Evolutionary conservation across 2,888 invertebrate species (phyloP), one percentile per base, ranked within the genome.

Genomic region (Periphyllus acericola): DNA sequence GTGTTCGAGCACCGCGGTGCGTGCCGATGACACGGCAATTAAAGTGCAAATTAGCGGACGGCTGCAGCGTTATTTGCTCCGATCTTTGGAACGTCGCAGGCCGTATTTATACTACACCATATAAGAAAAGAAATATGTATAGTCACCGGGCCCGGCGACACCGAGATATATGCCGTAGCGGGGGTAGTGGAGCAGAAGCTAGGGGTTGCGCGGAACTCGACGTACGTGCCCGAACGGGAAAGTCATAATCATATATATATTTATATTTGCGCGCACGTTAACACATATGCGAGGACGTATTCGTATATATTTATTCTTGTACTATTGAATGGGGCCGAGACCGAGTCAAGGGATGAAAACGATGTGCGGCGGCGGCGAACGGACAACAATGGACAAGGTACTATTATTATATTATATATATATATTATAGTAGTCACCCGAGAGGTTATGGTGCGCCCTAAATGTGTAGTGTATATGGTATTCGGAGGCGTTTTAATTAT

Each of bases 1-100:
- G 36, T 9, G 19, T 21, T 29, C 29, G 82, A n/a, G 68, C 34
- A 25, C 14, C 8, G 5, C 68, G 32, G 60, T 87, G 84, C 46
- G 86, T 87, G 86, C 74, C 60, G 60, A 80, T 87, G 86, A 87
- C 86, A 87, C 86, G 72, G 72, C 86, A 87, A 87, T 87, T 87
- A 80, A 80, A 80, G 86, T 87, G 86, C 29, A 87, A 87, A 87
- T 87, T 87, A 74, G 55, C 79, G 21, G 40, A 71, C 19, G 60
- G 46, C 29, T 40, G 60, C 32, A 34, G 25, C 80, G 80, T 11
- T 34, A 25, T 55, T 71, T 14, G 68, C 68, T 29, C 68, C 46
- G 32, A 79, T 74, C 19, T 72, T 34, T 19, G 34, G 72, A 32
- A 71, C 60, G 60, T 60, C 60, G 52, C 6, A 19, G 46, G 46